Evolutionary conservation across 2,113 vertebrate genomes (phyloP).

Genomic region (Oophaga pumilio): DNA sequence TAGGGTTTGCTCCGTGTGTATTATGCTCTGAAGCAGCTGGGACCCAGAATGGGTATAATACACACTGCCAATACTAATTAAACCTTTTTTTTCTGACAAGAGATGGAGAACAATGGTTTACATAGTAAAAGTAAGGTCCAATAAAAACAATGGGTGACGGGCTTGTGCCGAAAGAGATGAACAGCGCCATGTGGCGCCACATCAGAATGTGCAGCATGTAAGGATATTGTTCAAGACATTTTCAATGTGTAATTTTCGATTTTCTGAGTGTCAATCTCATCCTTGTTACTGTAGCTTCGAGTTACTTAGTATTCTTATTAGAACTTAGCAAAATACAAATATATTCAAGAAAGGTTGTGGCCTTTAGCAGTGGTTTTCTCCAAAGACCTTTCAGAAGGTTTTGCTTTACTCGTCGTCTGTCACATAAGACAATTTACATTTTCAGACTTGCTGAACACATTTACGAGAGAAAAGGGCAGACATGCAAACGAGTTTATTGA

Average conservation of each 20-base stretch:
- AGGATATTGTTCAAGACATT: not conserved
- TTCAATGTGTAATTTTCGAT: not conserved
- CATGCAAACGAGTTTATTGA: constrained; percentile 44
- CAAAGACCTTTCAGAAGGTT: constrained; percentile 42
- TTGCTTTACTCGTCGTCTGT: constrained; percentile 10
- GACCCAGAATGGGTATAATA: too few species aligned
- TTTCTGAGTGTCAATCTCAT: not conserved
- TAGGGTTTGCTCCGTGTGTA: too few species aligned
- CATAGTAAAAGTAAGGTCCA: too few species aligned
- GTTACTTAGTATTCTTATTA: constrained; percentile 1
- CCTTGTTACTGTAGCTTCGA: not conserved
- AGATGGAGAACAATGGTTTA: too few species aligned
- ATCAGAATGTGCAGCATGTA: not conserved
- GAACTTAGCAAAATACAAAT: constrained; percentile 14
- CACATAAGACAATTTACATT: constrained; percentile 46
- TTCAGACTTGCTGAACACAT: constrained; percentile 40
- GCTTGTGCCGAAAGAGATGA: too few species aligned
- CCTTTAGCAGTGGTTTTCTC: constrained; percentile 36
- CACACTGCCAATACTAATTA: too few species aligned
- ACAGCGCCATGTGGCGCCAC: not conserved
- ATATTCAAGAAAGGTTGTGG: constrained; percentile 34
- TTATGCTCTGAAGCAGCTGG: too few species aligned
- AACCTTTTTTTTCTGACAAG: too few species aligned
- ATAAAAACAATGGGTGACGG: too few species aligned
- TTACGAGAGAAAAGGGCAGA: constrained; percentile 53